Conservation (phyloP, 2,797 vertebrate genomes). For the Pteropus rufus region DNA sequence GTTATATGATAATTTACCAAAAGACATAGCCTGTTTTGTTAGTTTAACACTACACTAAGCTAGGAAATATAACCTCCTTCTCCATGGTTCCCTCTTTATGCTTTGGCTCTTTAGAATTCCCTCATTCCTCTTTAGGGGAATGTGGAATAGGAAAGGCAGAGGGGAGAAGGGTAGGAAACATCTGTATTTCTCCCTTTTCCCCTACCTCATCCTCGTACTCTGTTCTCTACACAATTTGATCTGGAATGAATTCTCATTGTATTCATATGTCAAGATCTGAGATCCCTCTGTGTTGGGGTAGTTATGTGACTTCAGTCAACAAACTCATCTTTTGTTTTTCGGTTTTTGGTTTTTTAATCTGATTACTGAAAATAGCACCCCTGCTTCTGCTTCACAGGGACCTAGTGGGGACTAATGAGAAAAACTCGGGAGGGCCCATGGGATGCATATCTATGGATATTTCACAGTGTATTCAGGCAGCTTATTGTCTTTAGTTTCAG, state of each 20-base stretch:
- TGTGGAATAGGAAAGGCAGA: background rate
- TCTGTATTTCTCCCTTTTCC: background rate
- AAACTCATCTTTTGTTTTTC: background rate
- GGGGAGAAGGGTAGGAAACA: background rate
- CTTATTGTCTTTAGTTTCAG: slow-evolving; percentile 46
- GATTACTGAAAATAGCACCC: background rate
- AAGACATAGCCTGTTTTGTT: background rate
- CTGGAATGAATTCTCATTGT: background rate
- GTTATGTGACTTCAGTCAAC: background rate
- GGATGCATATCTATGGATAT: background rate
- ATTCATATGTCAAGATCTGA: background rate
- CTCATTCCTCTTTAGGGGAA: background rate
- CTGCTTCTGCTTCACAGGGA: slow-evolving; percentile 21
- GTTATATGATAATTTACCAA: background rate
- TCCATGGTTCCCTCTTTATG: background rate
- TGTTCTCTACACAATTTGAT: background rate
- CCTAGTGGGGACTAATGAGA: background rate
- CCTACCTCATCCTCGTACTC: background rate
- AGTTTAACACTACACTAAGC: background rate
- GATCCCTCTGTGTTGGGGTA: background rate
- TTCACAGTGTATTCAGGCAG: slow-evolving; percentile 3
- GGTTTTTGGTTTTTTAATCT: background rate
- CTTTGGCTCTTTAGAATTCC: background rate
- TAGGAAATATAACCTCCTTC: background rate
- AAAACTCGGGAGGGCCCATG: background rate